phyloP scores from a whole-genome alignment of 1,140 invertebrate species.

The Diabrotica undecimpunctata region DNA sequence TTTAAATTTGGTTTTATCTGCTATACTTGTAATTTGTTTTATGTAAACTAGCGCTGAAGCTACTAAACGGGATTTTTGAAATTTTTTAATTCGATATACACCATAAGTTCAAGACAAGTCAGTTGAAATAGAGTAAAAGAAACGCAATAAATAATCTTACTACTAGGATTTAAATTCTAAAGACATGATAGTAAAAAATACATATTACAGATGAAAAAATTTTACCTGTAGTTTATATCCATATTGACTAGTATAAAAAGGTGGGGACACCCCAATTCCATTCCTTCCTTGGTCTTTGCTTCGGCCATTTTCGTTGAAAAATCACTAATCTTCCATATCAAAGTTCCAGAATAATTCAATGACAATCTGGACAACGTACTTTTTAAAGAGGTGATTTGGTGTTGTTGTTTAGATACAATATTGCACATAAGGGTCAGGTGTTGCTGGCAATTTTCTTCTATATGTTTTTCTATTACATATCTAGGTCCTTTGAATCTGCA shows the following conservation, averaged over 20 bases:
- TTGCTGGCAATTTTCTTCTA: slow-evolving; percentile 75
- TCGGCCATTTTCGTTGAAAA: slow-evolving; percentile 84
- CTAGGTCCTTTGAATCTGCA: slow-evolving; percentile 67
- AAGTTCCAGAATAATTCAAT: slow-evolving; percentile 78
- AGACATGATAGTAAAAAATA: neutral
- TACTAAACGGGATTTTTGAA: no score
- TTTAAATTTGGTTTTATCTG: no score
- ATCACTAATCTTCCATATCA: slow-evolving; percentile 90
- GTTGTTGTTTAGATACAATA: slow-evolving; percentile 79
- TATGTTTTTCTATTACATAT: slow-evolving; percentile 76
- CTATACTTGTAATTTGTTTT: no score
- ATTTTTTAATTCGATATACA: no score
- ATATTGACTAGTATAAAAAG: slow-evolving; percentile 92
- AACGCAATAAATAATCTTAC: neutral
- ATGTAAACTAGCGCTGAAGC: no score
- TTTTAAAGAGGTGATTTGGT: slow-evolving; percentile 79
- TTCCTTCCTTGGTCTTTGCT: slow-evolving; percentile 82
- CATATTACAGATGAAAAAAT: neutral
- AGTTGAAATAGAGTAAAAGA: no score
- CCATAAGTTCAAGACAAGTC: no score
- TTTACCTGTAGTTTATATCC: slow-evolving; percentile 86
- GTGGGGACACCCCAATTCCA: slow-evolving; percentile 85
- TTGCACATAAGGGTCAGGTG: slow-evolving; percentile 83
- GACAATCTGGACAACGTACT: slow-evolving; percentile 74
- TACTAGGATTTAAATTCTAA: neutral